phyloP scores from a whole-genome alignment of 1,140 invertebrate species.

The Ooceraea biroi region DNA sequence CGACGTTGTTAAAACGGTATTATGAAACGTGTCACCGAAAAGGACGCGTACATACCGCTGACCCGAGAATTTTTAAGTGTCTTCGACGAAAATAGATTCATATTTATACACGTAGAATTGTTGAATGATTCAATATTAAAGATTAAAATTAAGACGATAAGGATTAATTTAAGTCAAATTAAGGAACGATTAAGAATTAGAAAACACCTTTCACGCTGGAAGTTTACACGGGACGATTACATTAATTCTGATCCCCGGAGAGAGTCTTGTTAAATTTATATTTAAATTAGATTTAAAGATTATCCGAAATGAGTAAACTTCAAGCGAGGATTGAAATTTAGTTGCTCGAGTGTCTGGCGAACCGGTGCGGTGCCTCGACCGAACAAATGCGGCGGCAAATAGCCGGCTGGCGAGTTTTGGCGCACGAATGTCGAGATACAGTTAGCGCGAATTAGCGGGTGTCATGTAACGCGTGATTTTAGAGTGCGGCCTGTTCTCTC shows the following conservation, averaged over 20 bases:
- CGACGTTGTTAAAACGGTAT: slow-evolving; percentile 21
- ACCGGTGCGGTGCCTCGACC: too few species aligned
- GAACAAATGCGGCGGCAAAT: too few species aligned
- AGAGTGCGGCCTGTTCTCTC: not conserved
- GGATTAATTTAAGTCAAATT: too few species aligned
- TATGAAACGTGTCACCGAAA: not conserved
- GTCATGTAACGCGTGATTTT: not conserved
- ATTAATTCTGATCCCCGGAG: not conserved
- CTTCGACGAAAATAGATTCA: not conserved
- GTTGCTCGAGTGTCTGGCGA: too few species aligned
- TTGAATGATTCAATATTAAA: slow-evolving; percentile 3
- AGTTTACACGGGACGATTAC: too few species aligned
- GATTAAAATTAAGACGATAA: too few species aligned
- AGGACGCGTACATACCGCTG: not conserved
- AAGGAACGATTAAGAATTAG: too few species aligned
- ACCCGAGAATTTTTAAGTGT: not conserved
- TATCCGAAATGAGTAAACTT: too few species aligned
- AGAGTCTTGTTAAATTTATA: too few species aligned
- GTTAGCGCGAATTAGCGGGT: not conserved
- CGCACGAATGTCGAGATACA: not conserved
- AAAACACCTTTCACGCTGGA: too few species aligned
- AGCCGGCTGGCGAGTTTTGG: not conserved
- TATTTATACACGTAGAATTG: not conserved
- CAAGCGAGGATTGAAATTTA: too few species aligned
- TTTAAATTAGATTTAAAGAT: too few species aligned